A percentile compares a stretch with the other conserved stretches of the same genome.
Conservation (phyloP, 2,888 invertebrate species). For the Pheosia gnoma region DNA sequence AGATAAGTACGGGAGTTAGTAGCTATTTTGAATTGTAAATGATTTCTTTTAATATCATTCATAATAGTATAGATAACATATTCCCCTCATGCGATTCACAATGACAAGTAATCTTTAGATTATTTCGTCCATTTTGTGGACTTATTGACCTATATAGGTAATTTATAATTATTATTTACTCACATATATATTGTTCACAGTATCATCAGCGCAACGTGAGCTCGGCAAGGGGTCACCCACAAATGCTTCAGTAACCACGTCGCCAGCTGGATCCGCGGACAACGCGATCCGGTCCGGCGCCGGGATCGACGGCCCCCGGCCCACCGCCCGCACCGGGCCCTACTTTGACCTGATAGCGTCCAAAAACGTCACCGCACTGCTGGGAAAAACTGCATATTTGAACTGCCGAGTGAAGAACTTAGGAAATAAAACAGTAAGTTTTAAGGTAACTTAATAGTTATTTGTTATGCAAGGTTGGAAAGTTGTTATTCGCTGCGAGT, state of each 20-base stretch:
- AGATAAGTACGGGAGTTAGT: too few relatives aligned
- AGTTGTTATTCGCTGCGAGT: too few relatives aligned
- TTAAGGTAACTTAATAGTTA: too few relatives aligned
- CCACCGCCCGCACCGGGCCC: conserved; percentile 86
- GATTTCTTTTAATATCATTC: too few relatives aligned
- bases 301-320: conserved; percentile 70
- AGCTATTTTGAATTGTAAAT: too few relatives aligned
- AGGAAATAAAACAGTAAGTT: conserved; percentile 94
- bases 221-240: conserved; percentile 67
- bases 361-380: conserved; percentile 91
- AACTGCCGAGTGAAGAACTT: conserved; percentile 95
- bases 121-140: too few relatives aligned
- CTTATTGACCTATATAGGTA: too few relatives aligned
- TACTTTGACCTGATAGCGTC: conserved; percentile 90
- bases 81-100: too few relatives aligned
- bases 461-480: too few relatives aligned
- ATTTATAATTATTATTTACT: conserved; percentile 3
- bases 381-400: conserved; percentile 95
- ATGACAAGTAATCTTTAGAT: too few relatives aligned
- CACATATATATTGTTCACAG: conserved; percentile 49
- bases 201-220: conserved; percentile 78
- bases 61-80: too few relatives aligned
- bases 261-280: conserved; percentile 84
- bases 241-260: conserved; percentile 72
- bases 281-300: conserved; percentile 70